Percentiles rank a stretch among this genome's conserved stretches.
phyloP scores from a whole-genome alignment of 2,797 vertebrate species.

The Spea hammondii region DNA sequence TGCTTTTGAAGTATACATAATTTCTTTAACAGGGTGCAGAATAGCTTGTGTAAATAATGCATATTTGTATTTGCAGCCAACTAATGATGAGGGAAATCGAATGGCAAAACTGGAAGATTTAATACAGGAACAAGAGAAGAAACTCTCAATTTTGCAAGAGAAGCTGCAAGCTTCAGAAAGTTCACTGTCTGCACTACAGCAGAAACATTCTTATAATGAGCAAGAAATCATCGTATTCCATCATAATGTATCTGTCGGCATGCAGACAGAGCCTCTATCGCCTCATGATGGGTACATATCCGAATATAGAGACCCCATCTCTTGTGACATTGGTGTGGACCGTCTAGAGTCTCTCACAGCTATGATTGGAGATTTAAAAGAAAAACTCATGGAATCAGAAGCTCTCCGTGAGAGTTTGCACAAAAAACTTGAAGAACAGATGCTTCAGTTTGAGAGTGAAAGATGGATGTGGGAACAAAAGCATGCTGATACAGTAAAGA shows the following conservation, averaged over 20 bases:
- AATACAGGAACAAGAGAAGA: slow-evolving; percentile 57
- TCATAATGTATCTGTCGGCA: slow-evolving; percentile 40
- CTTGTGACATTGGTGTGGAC: slow-evolving; percentile 12
- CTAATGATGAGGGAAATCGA: slow-evolving; percentile 57
- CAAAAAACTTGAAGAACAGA: slow-evolving; percentile 67
- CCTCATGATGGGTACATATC: slow-evolving; percentile 44
- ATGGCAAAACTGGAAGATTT: slow-evolving; percentile 53
- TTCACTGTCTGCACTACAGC: slow-evolving; percentile 55
- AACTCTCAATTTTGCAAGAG: slow-evolving; percentile 55
- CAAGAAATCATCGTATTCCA: slow-evolving; percentile 54
- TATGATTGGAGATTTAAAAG: slow-evolving; percentile 56
- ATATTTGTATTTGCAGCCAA: slow-evolving; percentile 47
- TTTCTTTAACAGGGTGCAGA: neutral
- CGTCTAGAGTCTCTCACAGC: slow-evolving; percentile 53
- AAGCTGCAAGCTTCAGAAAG: slow-evolving; percentile 54
- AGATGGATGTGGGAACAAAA: slow-evolving; percentile 61
- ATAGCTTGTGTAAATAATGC: neutral
- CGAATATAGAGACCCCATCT: slow-evolving; percentile 47
- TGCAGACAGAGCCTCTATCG: neutral
- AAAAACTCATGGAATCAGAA: slow-evolving; percentile 54
- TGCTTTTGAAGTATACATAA: neutral
- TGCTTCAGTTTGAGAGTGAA: slow-evolving; percentile 64
- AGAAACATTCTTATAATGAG: slow-evolving; percentile 53
- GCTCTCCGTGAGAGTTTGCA: slow-evolving; percentile 51
- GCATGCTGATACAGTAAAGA: slow-evolving; percentile 63